Evolutionary conservation across 2,888 invertebrate species (phyloP).

Genomic region (Drosophila mimica): DNA sequence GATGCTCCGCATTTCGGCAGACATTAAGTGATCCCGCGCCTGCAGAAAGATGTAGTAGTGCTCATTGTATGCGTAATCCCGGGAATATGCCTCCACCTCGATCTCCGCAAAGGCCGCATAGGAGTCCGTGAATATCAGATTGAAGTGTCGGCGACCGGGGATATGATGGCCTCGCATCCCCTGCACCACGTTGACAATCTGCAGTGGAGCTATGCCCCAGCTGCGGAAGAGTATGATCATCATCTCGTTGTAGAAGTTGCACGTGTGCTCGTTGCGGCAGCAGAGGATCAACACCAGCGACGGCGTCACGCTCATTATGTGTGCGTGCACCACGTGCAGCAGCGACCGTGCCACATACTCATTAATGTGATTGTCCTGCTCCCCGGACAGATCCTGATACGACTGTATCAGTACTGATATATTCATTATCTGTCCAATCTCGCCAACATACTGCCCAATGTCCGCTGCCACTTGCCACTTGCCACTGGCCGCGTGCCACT

Average conservation of each 20-base stretch:
- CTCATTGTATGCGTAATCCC: conserved; percentile 71
- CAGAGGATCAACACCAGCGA: conserved; percentile 70
- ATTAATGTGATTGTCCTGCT: conserved; percentile 63
- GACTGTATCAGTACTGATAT: conserved; percentile 56
- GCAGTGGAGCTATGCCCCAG: conserved; percentile 65
- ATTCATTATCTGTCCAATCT: conserved; percentile 57
- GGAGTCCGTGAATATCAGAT: conserved; percentile 75
- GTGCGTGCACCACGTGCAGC: conserved; percentile 65
- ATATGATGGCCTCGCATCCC: conserved; percentile 18
- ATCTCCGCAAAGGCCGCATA: conserved; percentile 72
- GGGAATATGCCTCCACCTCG: conserved; percentile 63
- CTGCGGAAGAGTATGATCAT: conserved; percentile 60
- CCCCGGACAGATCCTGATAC: conserved; percentile 62
- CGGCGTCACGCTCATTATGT: conserved; percentile 63
- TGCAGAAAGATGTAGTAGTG: conserved; percentile 79
- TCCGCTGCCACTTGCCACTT: neutral
- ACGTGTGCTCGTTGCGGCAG: conserved; percentile 59
- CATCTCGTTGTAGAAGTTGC: conserved; percentile 75
- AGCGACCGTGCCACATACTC: conserved; percentile 67
- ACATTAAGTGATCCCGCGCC: conserved; percentile 53
- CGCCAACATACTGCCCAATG: conserved; percentile 8
- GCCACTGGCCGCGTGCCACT: neutral
- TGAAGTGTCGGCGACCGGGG: conserved; percentile 59
- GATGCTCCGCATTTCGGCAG: conserved; percentile 68
- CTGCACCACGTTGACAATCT: conserved; percentile 63